phyloP scores from a whole-genome alignment of 2,113 vertebrate species.

The Gulo gulo region DNA sequence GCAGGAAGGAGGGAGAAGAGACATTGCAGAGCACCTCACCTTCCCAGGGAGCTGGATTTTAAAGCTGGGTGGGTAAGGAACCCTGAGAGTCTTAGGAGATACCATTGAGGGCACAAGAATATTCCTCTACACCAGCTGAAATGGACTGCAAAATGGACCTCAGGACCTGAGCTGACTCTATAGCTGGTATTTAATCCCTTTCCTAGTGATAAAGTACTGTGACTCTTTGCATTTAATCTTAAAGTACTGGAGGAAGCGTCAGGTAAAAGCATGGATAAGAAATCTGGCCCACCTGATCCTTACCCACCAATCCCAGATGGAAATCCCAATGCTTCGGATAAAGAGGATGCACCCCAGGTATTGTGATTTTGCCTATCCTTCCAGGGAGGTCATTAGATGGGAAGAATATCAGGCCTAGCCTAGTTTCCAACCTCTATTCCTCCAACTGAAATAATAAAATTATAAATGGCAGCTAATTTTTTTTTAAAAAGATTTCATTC shows the following conservation, averaged over 20 bases:
- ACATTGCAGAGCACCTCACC: neutral
- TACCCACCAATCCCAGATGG: neutral
- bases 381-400: neutral
- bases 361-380: neutral
- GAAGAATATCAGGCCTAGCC: neutral
- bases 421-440: neutral
- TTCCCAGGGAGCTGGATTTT: neutral
- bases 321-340: neutral
- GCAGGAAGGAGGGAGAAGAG: neutral
- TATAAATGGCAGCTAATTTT: neutral
- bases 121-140: neutral
- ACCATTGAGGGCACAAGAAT: neutral
- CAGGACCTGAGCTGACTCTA: neutral
- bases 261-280: neutral
- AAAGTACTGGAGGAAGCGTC: neutral
- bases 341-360: neutral
- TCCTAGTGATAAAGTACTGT: neutral
- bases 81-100: neutral
- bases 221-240: neutral
- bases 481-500: neutral
- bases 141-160: neutral
- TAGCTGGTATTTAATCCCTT: conserved; percentile 19
- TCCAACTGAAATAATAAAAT: neutral
- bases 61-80: neutral
- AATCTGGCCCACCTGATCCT: neutral